Conservation (phyloP, 2,113 vertebrate genomes). For the Casuarius casuarius region DNA sequence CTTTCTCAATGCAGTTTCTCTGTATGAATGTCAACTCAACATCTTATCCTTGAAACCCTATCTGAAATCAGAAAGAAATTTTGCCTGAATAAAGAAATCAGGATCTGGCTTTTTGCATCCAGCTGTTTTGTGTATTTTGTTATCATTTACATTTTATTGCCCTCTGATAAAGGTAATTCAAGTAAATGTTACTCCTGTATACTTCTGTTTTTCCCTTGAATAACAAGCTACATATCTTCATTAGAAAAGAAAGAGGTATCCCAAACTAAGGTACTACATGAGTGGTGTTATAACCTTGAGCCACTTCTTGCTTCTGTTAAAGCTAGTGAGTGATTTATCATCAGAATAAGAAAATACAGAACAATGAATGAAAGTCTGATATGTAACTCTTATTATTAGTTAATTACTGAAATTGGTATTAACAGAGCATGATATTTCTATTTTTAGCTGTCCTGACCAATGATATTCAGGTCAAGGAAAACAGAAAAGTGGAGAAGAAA, state of each 20-base stretch:
- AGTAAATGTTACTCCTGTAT: background rate
- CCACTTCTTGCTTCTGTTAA: background rate
- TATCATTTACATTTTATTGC: background rate
- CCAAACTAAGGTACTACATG: background rate
- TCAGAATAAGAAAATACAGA: background rate
- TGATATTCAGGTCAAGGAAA: background rate
- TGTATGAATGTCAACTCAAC: background rate
- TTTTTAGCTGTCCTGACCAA: background rate
- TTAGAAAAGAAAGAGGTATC: background rate
- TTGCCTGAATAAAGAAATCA: background rate
- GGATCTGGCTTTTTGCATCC: background rate
- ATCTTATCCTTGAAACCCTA: background rate
- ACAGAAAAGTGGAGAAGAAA: background rate
- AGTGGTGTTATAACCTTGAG: background rate
- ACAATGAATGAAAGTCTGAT: background rate
- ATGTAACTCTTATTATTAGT: background rate
- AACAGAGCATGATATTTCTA: rapidly evolving
- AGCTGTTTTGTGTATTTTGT: background rate
- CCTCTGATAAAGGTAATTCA: background rate
- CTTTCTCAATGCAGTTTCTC: background rate
- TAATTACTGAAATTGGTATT: background rate
- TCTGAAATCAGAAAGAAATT: background rate
- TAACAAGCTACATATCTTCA: background rate
- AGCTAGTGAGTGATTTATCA: background rate
- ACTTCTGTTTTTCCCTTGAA: background rate